Evolutionary conservation across 2,113 vertebrate species (phyloP).

Genomic region (Gnathonemus echidnorhynchus): DNA sequence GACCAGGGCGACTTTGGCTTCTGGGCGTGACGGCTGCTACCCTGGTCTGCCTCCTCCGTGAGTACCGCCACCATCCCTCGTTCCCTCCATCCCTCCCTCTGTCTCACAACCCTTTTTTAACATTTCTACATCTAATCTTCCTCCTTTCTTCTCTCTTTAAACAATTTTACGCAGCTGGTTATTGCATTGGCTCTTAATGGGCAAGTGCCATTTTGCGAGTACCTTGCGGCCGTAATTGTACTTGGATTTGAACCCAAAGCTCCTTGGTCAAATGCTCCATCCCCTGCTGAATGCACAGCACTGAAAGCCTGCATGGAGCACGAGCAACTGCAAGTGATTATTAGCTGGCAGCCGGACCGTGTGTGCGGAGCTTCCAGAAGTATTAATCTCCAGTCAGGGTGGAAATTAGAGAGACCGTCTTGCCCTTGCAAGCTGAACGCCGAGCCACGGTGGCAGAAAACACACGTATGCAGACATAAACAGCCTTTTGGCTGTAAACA

Average conservation of each 20-base stretch:
- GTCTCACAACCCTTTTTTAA: not conserved
- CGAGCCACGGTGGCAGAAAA: not conserved
- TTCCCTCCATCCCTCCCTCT: not conserved
- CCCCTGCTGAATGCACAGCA: not conserved
- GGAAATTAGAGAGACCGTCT: not conserved
- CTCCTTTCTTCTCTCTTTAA: not conserved
- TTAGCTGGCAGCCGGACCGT: not conserved
- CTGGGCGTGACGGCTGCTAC: conserved; percentile 51
- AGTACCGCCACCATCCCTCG: conserved; percentile 37
- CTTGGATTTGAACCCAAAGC: not conserved
- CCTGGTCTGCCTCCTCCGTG: conserved; percentile 57
- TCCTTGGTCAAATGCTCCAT: not conserved
- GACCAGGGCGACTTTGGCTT: conserved; percentile 59
- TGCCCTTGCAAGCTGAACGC: not conserved
- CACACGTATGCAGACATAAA: conserved; percentile 18
- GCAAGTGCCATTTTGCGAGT: not conserved
- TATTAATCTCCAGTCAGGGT: not conserved
- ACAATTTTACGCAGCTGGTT: not conserved
- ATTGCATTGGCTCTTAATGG: not conserved
- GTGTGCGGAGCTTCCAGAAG: not conserved
- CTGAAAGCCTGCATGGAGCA: not conserved
- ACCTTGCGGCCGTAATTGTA: not conserved
- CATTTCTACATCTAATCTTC: not conserved
- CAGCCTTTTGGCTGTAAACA: not conserved
- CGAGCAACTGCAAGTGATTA: not conserved